These are phyloP conservation scores for Aldabrachelys gigantea DNA, from an alignment of 2,113 vertebrate genomes.

Conservation along the genomic window DNA sequence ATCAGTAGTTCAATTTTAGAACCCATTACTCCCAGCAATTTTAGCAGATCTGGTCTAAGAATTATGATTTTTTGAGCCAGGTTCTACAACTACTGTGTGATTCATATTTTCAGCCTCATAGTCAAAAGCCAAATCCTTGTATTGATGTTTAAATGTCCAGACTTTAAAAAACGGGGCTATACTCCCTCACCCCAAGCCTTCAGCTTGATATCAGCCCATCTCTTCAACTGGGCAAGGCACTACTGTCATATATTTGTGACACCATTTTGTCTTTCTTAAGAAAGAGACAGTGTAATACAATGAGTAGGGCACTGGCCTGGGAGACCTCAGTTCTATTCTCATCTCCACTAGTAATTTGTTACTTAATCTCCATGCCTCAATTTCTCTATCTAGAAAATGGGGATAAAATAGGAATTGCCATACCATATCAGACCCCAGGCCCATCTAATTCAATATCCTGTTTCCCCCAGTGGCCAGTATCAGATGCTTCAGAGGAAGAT, in stretches of 20 bases:
- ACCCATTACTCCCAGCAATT: slow-evolving; percentile 48
- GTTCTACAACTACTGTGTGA: neutral
- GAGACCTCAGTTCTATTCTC: neutral
- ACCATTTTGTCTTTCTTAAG: neutral
- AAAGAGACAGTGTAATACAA: neutral
- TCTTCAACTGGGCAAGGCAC: neutral
- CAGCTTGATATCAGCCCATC: neutral
- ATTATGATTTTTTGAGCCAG: slow-evolving; percentile 39
- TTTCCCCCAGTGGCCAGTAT: neutral
- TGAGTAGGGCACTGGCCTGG: neutral
- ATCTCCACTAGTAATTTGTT: neutral
- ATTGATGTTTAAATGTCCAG: neutral
- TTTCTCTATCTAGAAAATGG: neutral
- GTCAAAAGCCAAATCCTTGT: neutral
- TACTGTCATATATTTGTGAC: neutral
- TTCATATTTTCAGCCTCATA: slow-evolving; percentile 29
- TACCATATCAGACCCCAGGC: neutral
- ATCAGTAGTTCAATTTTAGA: slow-evolving; percentile 52
- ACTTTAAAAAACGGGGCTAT: neutral
- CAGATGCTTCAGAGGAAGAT: neutral
- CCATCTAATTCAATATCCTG: neutral
- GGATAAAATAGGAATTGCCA: neutral
- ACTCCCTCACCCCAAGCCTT: neutral
- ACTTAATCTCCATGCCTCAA: neutral
- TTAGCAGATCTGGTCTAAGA: slow-evolving; percentile 27